Percentiles rank a stretch among this genome's conserved stretches.
Conservation (phyloP, 2,113 vertebrate genomes). For the Gasterosteus nipponicus region DNA sequence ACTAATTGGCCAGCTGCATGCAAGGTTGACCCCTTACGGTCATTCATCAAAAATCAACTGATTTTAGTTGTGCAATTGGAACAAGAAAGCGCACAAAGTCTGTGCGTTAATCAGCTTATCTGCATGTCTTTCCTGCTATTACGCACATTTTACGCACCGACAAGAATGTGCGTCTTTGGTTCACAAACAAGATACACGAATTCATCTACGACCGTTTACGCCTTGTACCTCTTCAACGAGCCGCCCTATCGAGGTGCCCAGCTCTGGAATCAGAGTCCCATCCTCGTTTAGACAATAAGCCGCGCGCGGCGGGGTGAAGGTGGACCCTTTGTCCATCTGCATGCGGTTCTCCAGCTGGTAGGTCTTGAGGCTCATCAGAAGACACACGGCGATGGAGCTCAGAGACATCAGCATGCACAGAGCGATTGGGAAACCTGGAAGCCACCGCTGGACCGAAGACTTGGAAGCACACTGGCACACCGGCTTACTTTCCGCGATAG, state of each 20-base stretch:
- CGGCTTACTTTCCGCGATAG: conserved; percentile 61
- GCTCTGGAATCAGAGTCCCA: conserved; percentile 79
- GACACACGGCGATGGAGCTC: conserved; percentile 85
- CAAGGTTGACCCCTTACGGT: conserved; percentile 28
- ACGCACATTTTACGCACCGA: conserved; percentile 60
- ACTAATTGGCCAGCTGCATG: conserved; percentile 63
- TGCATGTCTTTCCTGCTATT: conserved; percentile 34
- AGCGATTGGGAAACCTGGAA: conserved; percentile 69
- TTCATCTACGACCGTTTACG: background rate
- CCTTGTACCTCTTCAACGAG: conserved; percentile 86
- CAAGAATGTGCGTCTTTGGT: background rate
- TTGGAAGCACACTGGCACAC: conserved; percentile 61
- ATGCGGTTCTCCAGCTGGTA: conserved; percentile 86
- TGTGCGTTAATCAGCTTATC: background rate
- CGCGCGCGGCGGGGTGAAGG: conserved; percentile 53
- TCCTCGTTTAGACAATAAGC: conserved; percentile 65
- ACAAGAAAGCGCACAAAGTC: conserved; percentile 1
- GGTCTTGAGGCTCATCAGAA: conserved; percentile 87
- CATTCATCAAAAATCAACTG: conserved; percentile 21
- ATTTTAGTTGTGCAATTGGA: conserved; percentile 31
- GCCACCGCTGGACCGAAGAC: conserved; percentile 60
- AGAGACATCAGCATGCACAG: conserved; percentile 85
- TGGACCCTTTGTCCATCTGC: conserved; percentile 77
- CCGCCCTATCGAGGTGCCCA: conserved; percentile 82
- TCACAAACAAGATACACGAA: background rate